Base-by-base conservation (phyloP, 1,140 invertebrate species). In the Littorina saxatilis region DNA sequence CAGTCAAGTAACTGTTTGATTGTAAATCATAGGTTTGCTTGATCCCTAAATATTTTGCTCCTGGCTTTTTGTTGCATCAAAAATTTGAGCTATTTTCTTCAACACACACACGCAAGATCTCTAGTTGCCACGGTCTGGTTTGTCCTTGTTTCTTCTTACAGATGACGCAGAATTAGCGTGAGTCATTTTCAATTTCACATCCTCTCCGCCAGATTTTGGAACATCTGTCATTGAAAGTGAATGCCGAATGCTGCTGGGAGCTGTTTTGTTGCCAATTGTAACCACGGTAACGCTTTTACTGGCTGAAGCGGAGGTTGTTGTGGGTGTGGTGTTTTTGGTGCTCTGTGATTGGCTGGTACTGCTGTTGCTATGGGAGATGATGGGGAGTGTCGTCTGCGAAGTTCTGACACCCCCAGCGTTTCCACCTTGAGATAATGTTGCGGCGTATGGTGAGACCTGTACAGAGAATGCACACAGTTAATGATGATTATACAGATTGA, bases 141-240 rank as follows among this genome's bases (percentile, higher is more conserved):
- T 76, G 29, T 55, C 58, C 61, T 35, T 43, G 74, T 20, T 27
- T 15, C 23, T 68, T 13, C 63, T 27, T 35, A 55, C 9, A 50
- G 35, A 37, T 5, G 40, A 52, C 23, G 29, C 27, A 35, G 29
- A 73, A 61, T 70, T 74, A 23, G 81, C 83, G 82, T 86, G 85
- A 11, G 81, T 84, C 85, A 86, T 84, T 81, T 86, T 86, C 39
- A 86, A 52, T 32, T 68, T 81, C n/a, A 86, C 79, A 66, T 86
- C 85, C 11, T 81, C 75, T 81, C 79, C 61, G 47, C 75, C 75
- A n/a, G 40, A 79, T 66, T 3, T 70, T 85, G n/a, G 68, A 80
- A n/a, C n/a, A 20, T 83, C 82, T 4, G 63, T 61, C 29, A 73
- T 27, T 43, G 77, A 76, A 39, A 74, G 61, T 20, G 73, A 29